These are phyloP conservation scores for Ophion costatus DNA, from an alignment of 2,888 invertebrate genomes.

Conservation along the genomic window DNA sequence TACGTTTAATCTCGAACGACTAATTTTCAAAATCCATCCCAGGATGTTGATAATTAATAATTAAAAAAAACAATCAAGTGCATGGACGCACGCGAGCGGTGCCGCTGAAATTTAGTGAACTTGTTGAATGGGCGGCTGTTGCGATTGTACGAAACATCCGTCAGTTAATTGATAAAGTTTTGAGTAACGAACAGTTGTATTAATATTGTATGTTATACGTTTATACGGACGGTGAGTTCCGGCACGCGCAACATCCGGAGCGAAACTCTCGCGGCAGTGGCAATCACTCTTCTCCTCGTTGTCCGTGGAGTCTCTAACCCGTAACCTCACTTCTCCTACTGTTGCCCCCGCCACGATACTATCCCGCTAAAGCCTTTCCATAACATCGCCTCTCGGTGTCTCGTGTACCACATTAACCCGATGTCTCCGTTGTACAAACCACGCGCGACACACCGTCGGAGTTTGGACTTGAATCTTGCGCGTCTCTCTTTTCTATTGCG, in stretches of 20 bases:
- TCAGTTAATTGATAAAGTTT: constrained; percentile 8
- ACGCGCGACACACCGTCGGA: constrained; percentile 31
- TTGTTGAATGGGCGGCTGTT: too few species aligned
- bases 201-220: background rate
- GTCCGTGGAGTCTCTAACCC: constrained; percentile 50
- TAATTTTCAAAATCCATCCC: too few species aligned
- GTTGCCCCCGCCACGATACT: constrained; percentile 24
- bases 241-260: constrained; percentile 68
- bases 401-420: constrained; percentile 31
- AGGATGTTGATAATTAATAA: too few species aligned
- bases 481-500: background rate
- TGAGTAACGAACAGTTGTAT: background rate
- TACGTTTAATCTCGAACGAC: too few species aligned
- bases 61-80: too few species aligned
- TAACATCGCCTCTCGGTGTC: constrained; percentile 34
- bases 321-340: constrained; percentile 48
- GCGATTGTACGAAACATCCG: background rate
- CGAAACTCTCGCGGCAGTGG: constrained; percentile 65
- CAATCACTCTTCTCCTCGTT: constrained; percentile 61
- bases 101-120: too few species aligned
- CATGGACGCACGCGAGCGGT: too few species aligned
- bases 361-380: constrained; percentile 25
- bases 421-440: constrained; percentile 19
- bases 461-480: constrained; percentile 27
- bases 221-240: constrained; percentile 51